These are phyloP conservation scores for Vimba vimba DNA, from an alignment of 2,113 vertebrate genomes.

Conservation along the genomic window DNA sequence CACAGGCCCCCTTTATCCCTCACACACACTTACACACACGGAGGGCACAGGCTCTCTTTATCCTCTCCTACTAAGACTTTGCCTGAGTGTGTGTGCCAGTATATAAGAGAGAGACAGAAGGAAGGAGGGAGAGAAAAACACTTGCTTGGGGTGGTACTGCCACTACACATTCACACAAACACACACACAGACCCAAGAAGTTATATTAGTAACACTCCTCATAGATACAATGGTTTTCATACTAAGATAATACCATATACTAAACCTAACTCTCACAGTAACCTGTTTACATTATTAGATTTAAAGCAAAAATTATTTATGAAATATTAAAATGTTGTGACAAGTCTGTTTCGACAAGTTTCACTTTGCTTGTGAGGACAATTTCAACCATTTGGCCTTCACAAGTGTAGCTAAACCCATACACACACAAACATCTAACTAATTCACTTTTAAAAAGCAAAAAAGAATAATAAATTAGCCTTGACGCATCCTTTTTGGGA, in stretches of 20 bases:
- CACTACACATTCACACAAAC: slow-evolving; percentile 43
- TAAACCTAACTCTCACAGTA: not conserved
- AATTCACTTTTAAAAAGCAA: not conserved
- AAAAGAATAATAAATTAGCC: slow-evolving; percentile 82
- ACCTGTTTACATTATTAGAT: not conserved
- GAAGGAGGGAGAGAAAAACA: slow-evolving; percentile 19
- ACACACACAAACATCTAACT: not conserved
- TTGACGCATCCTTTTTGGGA: slow-evolving; percentile 60
- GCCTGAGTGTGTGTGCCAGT: slow-evolving; percentile 32
- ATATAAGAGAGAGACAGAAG: slow-evolving; percentile 36
- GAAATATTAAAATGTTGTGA: not conserved
- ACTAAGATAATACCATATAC: not conserved
- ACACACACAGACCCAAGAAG: slow-evolving; percentile 52
- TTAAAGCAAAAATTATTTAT: too few relatives aligned
- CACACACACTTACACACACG: slow-evolving; percentile 45
- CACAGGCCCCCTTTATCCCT: slow-evolving; percentile 48
- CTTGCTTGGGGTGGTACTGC: slow-evolving; percentile 57
- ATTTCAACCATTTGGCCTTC: not conserved
- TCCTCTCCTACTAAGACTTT: slow-evolving; percentile 48
- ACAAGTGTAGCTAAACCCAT: not conserved
- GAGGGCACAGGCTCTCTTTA: slow-evolving; percentile 57
- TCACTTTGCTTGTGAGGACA: not conserved
- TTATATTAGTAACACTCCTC: not conserved
- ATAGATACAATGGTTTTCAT: not conserved
- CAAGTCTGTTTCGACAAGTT: not conserved